phyloP scores from a whole-genome alignment of 2,113 vertebrate species.

The Manacus vitellinus region DNA sequence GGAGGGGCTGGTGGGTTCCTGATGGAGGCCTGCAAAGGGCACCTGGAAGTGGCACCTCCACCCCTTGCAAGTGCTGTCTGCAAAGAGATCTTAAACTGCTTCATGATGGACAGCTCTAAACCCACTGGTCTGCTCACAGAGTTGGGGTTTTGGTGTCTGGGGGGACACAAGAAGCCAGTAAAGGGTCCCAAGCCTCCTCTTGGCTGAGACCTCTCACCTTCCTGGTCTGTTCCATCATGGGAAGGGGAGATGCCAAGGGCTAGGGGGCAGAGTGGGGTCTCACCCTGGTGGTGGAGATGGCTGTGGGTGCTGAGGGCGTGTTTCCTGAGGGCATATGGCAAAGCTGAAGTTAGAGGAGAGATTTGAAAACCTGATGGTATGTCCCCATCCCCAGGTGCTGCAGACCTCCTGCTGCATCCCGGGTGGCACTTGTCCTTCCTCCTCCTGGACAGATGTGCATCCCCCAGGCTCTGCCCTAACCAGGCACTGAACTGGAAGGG shows the following conservation, averaged over 20 bases:
- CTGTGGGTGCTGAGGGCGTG: rapidly evolving
- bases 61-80: background rate
- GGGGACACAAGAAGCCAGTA: background rate
- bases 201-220: background rate
- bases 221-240: background rate
- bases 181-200: background rate
- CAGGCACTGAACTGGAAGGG: background rate
- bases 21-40: background rate
- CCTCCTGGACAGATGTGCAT: background rate
- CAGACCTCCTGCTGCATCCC: background rate
- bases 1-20: background rate
- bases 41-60: background rate
- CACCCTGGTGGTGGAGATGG: background rate
- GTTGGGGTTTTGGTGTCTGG: background rate
- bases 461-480: background rate
- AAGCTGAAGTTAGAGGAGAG: background rate
- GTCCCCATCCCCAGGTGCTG: background rate
- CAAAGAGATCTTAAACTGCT: background rate
- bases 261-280: background rate
- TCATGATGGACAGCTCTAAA: background rate
- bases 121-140: background rate
- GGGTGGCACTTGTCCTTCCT: background rate
- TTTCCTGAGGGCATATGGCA: background rate
- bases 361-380: background rate
- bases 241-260: background rate